Evolutionary conservation across 1,140 invertebrate genomes (phyloP), one percentile per base, ranked within the genome.

Genomic region (Penaeus japonicus): DNA sequence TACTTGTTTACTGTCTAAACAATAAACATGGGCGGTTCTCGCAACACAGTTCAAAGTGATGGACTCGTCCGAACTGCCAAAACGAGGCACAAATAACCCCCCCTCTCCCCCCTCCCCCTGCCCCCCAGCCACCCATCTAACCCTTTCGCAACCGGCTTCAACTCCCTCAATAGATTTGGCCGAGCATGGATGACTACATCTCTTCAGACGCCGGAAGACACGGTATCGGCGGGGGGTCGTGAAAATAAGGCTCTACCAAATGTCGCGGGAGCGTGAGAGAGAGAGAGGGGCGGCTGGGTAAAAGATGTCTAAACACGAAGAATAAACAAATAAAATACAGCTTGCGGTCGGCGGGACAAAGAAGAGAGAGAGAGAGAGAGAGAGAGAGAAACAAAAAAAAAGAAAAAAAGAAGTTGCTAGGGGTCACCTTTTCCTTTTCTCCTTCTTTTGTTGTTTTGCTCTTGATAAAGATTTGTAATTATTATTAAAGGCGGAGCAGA

Each of bases 1-100:
- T 88, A 87, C 86, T 88, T 88, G 86, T 88, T 88, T 88, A 88
- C 86, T 88, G 80, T 88, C 86, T 88, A 88, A 88, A 88, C 86
- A 88, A 88, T 88, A 88, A 88, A 88, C 86, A 88, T 75, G 80
- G 86, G 86, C 80, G 86, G 86, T 83, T 75, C 86, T 88, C 80
- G 86, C 86, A 88, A 87, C 86, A 75, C 86, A 82, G 80, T 65
- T 77, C 86, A 82, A 83, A 88, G 80, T 88, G 86, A 82, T 70
- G 80, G 86, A 88, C 80, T 57, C 70, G 78, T 83, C 75, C 80
- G 80, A 83, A 83, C 80, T 77, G 86, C 57, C 62, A 83, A 88
- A 88, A 88, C 75, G 80, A 53, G 85, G 59, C 54, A 4, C 30
- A 73, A 39, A 27, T n/a, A 73, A 24, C 22, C 35, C 35, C 53